Evolutionary conservation across 2,113 vertebrate genomes (phyloP).

Genomic region (Chlamydotis undulata): DNA sequence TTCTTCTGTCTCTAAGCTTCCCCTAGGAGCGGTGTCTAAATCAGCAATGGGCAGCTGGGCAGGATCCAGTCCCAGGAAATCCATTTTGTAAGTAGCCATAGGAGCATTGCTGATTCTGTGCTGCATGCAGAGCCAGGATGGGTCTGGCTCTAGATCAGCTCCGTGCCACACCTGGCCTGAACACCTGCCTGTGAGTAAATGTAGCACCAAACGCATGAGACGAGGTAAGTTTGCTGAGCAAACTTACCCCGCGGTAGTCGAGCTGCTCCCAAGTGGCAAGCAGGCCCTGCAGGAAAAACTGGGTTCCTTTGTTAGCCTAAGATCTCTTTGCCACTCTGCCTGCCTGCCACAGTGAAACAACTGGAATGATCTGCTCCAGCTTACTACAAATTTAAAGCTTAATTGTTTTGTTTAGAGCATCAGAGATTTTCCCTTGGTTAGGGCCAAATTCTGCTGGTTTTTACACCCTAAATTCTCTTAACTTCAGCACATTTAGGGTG

Average conservation of each 20-base stretch:
- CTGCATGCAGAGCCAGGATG: not conserved
- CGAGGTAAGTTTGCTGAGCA: not conserved
- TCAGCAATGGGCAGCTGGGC: not conserved
- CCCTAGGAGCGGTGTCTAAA: not conserved
- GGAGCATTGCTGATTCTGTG: not conserved
- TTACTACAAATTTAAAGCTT: not conserved
- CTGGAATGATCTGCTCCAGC: not conserved
- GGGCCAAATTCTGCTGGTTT: not conserved
- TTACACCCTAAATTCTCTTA: not conserved
- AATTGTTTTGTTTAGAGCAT: not conserved
- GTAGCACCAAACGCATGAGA: not conserved
- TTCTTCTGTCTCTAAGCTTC: not conserved
- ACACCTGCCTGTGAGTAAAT: not conserved
- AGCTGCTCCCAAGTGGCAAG: not conserved
- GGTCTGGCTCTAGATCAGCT: not conserved
- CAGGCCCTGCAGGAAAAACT: not conserved
- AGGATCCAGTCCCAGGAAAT: not conserved
- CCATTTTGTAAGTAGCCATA: not conserved
- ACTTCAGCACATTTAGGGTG: not conserved
- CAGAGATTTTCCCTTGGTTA: not conserved
- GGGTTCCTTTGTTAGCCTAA: not conserved
- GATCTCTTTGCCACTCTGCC: not conserved
- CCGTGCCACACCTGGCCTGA: not conserved
- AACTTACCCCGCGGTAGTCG: rapidly evolving
- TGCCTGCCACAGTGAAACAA: not conserved